Base-by-base conservation (phyloP, 2,888 invertebrate species). In the Drosophila neutralis region DNA sequence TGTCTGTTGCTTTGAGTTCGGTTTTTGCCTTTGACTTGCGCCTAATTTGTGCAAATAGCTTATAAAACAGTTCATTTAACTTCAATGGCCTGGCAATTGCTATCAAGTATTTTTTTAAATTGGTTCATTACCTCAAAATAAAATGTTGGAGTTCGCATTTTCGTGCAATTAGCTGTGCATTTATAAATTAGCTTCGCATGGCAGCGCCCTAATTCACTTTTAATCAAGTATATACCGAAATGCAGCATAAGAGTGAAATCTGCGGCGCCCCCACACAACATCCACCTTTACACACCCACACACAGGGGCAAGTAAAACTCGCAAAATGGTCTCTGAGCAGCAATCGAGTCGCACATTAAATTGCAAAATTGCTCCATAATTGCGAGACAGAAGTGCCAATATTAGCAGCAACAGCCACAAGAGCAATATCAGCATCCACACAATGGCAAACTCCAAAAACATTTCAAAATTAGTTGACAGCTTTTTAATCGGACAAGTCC, bases 31-130 rank as follows among this genome's bases (percentile, higher is more conserved):
- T 61, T 54, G 65, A 49, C 57, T 75, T 67, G 49, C 10, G 48
- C 57, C 53, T 82, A 73, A 82, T 73, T 80, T 68, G 69, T 64
- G 78, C 61, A 75, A 79, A 80, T 51, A 76, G 63, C 73, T 70
- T 33, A 65, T 65, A 59, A 69, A 77, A 72, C 90, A 83, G 75
- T 89, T 87, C 89, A 90, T 89, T 90, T 87, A 89, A 90, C 89
- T 89, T 81, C 82, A 87, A 90, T 89, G 72, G 84, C 57, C 71
- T 66, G 69, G 73, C 87, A 90, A 86, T 89, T 87, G 84, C 69
- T 69, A 60, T 74, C 66, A 71, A 85, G 83, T 80, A 70, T 60
- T 73, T 80, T 80, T 72, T 62, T 61, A 76, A 88, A 88, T 74
- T 86, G 78, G 36, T 83, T 88, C 89, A 86, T 86, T 90, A 73